Base-by-base conservation (phyloP, 1,140 invertebrate genomes). In the Bombus sibiricus region DNA sequence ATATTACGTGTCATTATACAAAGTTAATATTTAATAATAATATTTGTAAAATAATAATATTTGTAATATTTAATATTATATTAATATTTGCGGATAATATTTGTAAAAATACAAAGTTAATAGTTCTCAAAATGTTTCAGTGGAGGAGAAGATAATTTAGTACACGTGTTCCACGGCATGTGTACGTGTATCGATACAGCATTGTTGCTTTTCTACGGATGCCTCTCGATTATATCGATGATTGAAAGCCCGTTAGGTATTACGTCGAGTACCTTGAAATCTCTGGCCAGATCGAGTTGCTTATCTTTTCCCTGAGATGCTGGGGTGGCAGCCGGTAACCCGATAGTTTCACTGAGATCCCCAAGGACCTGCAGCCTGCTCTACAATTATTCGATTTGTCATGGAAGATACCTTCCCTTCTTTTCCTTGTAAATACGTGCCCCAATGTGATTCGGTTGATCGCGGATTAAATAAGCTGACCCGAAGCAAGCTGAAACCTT, bases 361-460 rank as follows among this genome's bases (percentile, higher is more conserved):
- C 81, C 37, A 25, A 25, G 39, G 81, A 83, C 47, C 64, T 71
- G 88, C 71, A 82, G 77, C 62, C 77, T 82, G 73, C 74, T 75
- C 79, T 81, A 80, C 79, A 87, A 90, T 89, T 74, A 90, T 83
- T 87, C 68, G 88, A 87, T 89, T 85, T 76, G 74, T 69, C 86
- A 71, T 75, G 74, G 43, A 57, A 71, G 86, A 25, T 47, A 85
- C 28, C 32, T 68, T 69, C 12, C 62, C 34, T 69, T 82, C 68
- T n/a, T 18, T 13, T 13, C 34, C 43, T 41, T n/a, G 32, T 18
- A n/a, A 72, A 59, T 78, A 47, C 57, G 28, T 34, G 47, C 5
- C 66, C 34, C 5, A 13, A 15, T 28, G n/a, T 39, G 32, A 64
- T 37, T 83, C 39, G 8, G 34, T 74, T 10, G 37, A 68, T 22